Evolutionary conservation across 2,888 invertebrate species (phyloP), one percentile per base, ranked within the genome.

Genomic region (Pachymerium ferrugineum): DNA sequence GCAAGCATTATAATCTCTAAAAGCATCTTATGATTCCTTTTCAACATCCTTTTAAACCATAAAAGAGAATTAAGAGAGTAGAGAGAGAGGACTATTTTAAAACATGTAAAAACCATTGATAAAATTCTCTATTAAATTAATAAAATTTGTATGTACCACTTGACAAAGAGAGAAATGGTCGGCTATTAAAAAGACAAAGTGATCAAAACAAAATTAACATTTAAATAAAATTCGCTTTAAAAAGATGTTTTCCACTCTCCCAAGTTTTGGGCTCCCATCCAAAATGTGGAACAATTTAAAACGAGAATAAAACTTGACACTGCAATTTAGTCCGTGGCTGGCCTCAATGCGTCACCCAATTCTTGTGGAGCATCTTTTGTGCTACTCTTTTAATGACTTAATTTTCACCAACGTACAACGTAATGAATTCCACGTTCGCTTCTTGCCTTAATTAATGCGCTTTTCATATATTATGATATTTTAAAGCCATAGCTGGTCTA

Each of bases 251-350:
- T 54, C 6, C 54, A 12, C 25, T 12, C 38, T n/a, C 38, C 16
- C 47, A 16, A 54, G 25, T 25, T 54, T 25, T 54, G 54, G 54
- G 54, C 54, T 54, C 54, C 6, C 22, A 25, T 54, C 54, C 54
- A 54, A 54, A 54, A 22, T 54, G 47, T 16, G 47, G 47, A 54
- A 28, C 54, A 54, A 54, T 54, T 54, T 54, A 54, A 54, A 54
- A 54, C 28, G 54, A 54, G 54, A 54, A 54, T 54, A 54, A 54
- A 54, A 54, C 54, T 54, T 54, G 54, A 54, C 54, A 25, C 54
- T 54, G 54, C 54, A 54, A 54, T 54, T 54, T 54, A 54, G 54
- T 54, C 54, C 54, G 54, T 54, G 54, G 54, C 54, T 54, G 54
- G 54, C 54, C 54, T 54, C 54, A 54, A 54, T 38, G 38, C 38